Evolutionary conservation across 2,113 vertebrate species (phyloP), one percentile per base, ranked within the genome.

Genomic region (Pterocles gutturalis): DNA sequence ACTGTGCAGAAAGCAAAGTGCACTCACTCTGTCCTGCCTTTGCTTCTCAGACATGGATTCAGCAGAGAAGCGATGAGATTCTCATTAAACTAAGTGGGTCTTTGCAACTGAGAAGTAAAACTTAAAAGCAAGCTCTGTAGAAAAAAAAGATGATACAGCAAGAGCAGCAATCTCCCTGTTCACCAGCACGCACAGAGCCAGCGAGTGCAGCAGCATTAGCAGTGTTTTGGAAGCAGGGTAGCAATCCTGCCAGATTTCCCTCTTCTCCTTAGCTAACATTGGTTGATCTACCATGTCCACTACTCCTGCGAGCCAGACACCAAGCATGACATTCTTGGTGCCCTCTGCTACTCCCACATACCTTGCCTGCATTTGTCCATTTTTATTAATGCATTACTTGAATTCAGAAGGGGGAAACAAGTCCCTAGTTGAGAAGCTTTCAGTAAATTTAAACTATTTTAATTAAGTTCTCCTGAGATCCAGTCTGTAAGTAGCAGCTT

Each of bases 161-260:
- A 28, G n/a, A 36, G 14, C 14, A 62, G 29, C 22, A 0, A 45
- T 81, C 21, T 71, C 21, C 36, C 26, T 38, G 11, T 14, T 66
- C 13, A 20, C 15, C 10, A 31, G 10, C 1, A 17, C 41, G 2
- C 1, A 0, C 3, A 2, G 1, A 10, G 43, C 36, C 17, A 33
- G 45, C 0, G 1, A 6, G 10, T 0, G 5, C 34, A 20, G 26
- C 55, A 69, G 48, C 19, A 11, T 21, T 20, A 21, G 33, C 19
- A 9, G 24, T 4, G 13, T 19, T 38, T 19, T 26, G 9, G 17
- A 22, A 78, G 51, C 0, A 64, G 28, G 14, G 31, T n/a, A 10
- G 25, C 17, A 60, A 38, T 25, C 9, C 28, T 38, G 18, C 18
- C 36, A 9, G 22, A 19, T 16, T 1, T 11, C 25, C 45, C 25